These are phyloP conservation scores for Drosophila meridionalis DNA, from an alignment of 2,888 invertebrate species.

Conservation along the genomic window DNA sequence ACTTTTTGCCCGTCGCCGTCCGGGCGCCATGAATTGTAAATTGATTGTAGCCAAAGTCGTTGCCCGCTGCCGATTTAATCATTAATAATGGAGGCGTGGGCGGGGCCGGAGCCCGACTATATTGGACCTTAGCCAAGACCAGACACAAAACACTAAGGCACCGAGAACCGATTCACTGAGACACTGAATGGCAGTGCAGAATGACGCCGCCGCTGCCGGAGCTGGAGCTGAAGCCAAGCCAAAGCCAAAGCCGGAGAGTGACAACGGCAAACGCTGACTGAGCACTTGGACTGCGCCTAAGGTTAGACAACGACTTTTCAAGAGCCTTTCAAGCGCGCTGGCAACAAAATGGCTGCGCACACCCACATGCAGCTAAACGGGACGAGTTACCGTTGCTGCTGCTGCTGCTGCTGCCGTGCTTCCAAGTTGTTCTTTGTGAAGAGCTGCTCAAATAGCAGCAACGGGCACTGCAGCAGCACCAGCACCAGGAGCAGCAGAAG, in stretches of 20 bases:
- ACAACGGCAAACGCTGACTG: slow-evolving; percentile 21
- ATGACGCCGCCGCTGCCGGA: background rate
- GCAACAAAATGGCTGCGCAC: slow-evolving; percentile 73
- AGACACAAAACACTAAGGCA: slow-evolving; percentile 17
- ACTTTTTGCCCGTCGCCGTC: slow-evolving; percentile 56
- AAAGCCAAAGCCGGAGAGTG: background rate
- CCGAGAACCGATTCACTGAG: slow-evolving; percentile 6
- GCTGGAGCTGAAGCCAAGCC: background rate
- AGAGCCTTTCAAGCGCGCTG: slow-evolving; percentile 47
- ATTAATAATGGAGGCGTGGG: slow-evolving; percentile 59
- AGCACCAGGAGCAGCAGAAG: slow-evolving; percentile 21
- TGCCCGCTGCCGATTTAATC: slow-evolving; percentile 62
- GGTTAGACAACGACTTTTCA: slow-evolving; percentile 68
- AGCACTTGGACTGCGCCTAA: slow-evolving; percentile 54
- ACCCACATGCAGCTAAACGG: slow-evolving; percentile 51
- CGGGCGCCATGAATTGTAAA: slow-evolving; percentile 70
- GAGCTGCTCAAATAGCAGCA: slow-evolving; percentile 75
- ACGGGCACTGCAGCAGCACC: slow-evolving; percentile 35
- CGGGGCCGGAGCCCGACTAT: background rate
- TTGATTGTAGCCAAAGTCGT: slow-evolving; percentile 70
- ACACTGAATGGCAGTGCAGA: slow-evolving; percentile 14
- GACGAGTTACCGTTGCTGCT: slow-evolving; percentile 33
- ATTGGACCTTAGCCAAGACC: slow-evolving; percentile 42
- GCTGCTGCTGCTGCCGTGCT: slow-evolving; percentile 38
- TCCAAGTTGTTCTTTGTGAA: slow-evolving; percentile 75